A percentile compares a stretch with the other conserved stretches of the same genome.
These are phyloP conservation scores for Phytoseiulus persimilis DNA, from an alignment of 2,888 invertebrate species.

Conservation along the genomic window DNA sequence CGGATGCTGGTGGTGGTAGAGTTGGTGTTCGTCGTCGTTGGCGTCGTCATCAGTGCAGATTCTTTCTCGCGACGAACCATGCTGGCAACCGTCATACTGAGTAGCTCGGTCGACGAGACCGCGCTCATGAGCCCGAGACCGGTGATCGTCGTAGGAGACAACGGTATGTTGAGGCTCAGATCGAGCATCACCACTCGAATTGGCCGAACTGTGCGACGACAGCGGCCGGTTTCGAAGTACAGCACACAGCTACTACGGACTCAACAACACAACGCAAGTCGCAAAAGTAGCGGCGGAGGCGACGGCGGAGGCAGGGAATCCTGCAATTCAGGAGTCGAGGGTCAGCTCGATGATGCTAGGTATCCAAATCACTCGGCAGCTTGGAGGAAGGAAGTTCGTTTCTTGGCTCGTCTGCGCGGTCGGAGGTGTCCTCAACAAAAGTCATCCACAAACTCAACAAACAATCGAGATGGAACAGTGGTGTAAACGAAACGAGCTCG, in stretches of 20 bases:
- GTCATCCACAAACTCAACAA: neutral
- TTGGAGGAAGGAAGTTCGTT: neutral
- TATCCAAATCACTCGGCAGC: neutral
- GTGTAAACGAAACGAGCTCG: neutral
- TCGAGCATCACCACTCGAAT: conserved; percentile 29
- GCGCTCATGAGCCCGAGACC: conserved; percentile 38
- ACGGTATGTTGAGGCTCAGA: conserved; percentile 33
- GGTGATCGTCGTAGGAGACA: conserved; percentile 35
- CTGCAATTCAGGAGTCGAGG: neutral
- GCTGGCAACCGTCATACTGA: conserved; percentile 38
- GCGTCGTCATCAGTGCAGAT: neutral
- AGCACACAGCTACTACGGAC: neutral
- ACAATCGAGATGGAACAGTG: neutral
- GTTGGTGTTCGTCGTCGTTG: neutral
- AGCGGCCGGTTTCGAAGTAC: conserved; percentile 14
- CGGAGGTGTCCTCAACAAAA: neutral
- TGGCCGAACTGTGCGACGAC: conserved; percentile 13
- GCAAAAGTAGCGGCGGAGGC: neutral
- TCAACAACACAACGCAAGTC: neutral
- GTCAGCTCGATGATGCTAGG: neutral
- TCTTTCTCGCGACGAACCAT: conserved; percentile 34
- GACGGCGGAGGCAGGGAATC: neutral
- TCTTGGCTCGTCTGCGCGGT: neutral
- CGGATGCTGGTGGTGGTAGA: neutral
- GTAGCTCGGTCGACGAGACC: conserved; percentile 21